These are phyloP conservation scores for Rhamnusium bicolor DNA, from an alignment of 2,888 invertebrate genomes.

Conservation along the genomic window DNA sequence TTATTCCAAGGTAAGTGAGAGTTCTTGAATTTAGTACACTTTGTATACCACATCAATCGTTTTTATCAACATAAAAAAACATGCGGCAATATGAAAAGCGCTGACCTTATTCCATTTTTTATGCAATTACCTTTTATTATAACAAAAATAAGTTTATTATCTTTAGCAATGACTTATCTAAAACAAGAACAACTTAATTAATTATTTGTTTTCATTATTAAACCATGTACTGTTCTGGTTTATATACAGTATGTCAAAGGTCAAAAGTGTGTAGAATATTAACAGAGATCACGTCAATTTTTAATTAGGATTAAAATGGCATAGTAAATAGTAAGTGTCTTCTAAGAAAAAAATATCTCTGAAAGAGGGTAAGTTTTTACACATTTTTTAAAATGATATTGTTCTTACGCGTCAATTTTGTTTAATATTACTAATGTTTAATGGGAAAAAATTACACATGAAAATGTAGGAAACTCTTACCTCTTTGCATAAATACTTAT, in stretches of 20 bases:
- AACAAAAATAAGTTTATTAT: neutral
- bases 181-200: slow-evolving; percentile 4
- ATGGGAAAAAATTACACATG: no score
- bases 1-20: no score
- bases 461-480: no score
- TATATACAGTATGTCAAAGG: slow-evolving; percentile 33
- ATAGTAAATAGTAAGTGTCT: neutral
- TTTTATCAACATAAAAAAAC: neutral
- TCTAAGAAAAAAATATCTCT: neutral
- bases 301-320: slow-evolving; percentile 14
- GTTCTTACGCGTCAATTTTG: no score
- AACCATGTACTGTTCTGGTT: slow-evolving; percentile 30
- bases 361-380: neutral
- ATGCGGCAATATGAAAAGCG: neutral
- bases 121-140: slow-evolving; percentile 24
- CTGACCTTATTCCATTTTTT: slow-evolving; percentile 20
- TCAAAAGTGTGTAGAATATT: slow-evolving; percentile 34
- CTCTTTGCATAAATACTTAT: no score
- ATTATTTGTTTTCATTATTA: slow-evolving; percentile 31
- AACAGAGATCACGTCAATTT: slow-evolving; percentile 22
- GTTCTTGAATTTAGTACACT: no score
- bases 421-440: no score
- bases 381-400: neutral
- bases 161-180: slow-evolving; percentile 17
- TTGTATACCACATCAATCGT: neutral